Percentiles rank a stretch among this genome's conserved stretches.
phyloP scores from a whole-genome alignment of 1,140 invertebrate genomes.

The Lamellibrachia luymesi region DNA sequence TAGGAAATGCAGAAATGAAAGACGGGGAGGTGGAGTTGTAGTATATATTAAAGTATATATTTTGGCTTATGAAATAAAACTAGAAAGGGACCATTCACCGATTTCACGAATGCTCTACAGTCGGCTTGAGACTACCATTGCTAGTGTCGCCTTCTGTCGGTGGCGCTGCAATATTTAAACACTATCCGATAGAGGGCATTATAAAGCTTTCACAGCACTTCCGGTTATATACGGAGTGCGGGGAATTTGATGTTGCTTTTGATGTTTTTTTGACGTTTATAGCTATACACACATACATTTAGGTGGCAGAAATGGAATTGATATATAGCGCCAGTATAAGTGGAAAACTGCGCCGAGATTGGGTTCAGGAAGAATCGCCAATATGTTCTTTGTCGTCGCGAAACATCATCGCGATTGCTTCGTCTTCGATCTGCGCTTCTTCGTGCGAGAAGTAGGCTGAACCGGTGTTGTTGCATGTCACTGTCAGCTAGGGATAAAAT shows the following conservation, averaged over 20 bases:
- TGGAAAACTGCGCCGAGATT: constrained; percentile 6
- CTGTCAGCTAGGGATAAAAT: too few relatives aligned
- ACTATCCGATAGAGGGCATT: background rate
- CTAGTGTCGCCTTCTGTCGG: background rate
- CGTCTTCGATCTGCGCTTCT: background rate
- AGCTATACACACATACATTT: background rate
- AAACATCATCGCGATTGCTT: constrained; percentile 10
- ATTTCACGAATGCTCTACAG: too few relatives aligned
- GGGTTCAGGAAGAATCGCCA: constrained; percentile 7
- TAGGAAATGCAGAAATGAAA: too few relatives aligned
- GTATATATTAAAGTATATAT: too few relatives aligned
- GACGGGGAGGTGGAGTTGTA: too few relatives aligned
- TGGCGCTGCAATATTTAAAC: background rate
- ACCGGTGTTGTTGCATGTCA: too few relatives aligned
- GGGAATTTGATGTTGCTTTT: background rate
- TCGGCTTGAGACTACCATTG: background rate
- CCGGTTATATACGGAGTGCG: background rate
- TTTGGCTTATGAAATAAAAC: too few relatives aligned
- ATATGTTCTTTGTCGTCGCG: constrained; percentile 6
- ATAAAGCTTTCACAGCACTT: background rate
- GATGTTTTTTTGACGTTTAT: background rate
- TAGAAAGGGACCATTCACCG: too few relatives aligned
- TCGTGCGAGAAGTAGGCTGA: background rate
- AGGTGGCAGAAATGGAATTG: constrained; percentile 4
- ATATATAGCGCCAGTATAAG: constrained; percentile 9